Percentiles rank a stretch among this genome's conserved stretches.
Evolutionary conservation across 2,888 invertebrate species (phyloP).

Genomic region (Rotaria sp.): DNA sequence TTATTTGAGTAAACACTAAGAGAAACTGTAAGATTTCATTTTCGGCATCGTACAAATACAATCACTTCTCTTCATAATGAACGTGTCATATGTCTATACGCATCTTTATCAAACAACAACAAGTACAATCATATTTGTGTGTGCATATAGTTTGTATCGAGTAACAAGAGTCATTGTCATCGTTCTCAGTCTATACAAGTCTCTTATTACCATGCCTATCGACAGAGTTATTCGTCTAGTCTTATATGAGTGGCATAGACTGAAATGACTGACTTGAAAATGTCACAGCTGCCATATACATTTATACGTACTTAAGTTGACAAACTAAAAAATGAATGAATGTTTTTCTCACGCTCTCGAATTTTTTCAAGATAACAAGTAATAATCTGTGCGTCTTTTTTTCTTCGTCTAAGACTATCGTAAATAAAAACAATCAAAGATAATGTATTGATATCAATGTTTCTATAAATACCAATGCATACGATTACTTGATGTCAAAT

Average conservation of each 20-base stretch:
- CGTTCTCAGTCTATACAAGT: neutral
- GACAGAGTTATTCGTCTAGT: neutral
- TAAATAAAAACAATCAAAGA: neutral
- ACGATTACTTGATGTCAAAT: neutral
- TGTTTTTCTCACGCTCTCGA: neutral
- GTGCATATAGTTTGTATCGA: neutral
- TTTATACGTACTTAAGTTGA: neutral
- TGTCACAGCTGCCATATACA: neutral
- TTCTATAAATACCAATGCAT: neutral
- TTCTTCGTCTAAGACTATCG: neutral
- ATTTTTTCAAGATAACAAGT: neutral
- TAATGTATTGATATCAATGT: neutral
- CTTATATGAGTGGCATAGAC: neutral
- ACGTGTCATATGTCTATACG: neutral
- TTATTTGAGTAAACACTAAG: neutral
- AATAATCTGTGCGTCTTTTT: neutral
- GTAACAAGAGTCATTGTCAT: constrained; percentile 7
- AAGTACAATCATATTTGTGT: neutral
- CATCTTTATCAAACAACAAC: neutral
- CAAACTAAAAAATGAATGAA: neutral
- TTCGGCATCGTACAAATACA: neutral
- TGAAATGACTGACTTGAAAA: neutral
- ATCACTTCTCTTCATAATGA: neutral
- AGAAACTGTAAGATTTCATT: neutral
- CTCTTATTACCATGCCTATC: constrained; percentile 7